Evolutionary conservation across 2,113 vertebrate species (phyloP).

Genomic region (Caranx melampygus): DNA sequence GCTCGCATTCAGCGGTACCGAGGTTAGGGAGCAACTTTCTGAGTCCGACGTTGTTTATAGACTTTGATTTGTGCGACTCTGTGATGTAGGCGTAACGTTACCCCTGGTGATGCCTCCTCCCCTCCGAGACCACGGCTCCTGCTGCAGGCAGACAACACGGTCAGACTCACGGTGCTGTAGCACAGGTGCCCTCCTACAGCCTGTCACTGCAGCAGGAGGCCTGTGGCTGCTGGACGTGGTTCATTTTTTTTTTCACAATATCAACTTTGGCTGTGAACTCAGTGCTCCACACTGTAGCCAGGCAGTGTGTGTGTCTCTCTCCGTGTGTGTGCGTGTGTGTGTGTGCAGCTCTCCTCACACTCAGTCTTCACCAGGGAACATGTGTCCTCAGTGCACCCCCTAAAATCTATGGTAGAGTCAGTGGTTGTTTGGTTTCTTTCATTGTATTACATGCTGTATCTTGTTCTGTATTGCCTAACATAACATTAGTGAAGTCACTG

Average conservation of each 20-base stretch:
- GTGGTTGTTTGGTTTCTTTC: not conserved
- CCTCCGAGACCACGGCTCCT: conserved; percentile 44
- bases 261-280: conserved; percentile 38
- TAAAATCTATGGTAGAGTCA: not conserved
- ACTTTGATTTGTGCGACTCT: conserved; percentile 76
- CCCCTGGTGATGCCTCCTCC: conserved; percentile 71
- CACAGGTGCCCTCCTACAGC: not conserved
- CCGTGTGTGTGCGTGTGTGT: not conserved
- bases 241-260: conserved; percentile 12
- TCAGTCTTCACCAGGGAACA: not conserved
- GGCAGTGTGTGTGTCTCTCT: not conserved
- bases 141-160: conserved; percentile 41
- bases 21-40: conserved; percentile 69
- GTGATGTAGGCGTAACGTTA: conserved; percentile 75
- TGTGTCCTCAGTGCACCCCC: conserved; percentile 24
- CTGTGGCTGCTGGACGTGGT: conserved; percentile 21
- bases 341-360: conserved; percentile 2
- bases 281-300: not conserved
- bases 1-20: conserved; percentile 7
- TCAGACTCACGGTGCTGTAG: not conserved
- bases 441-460: not conserved
- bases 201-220: conserved; percentile 30
- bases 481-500: not conserved
- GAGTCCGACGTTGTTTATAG: conserved; percentile 68
- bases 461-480: not conserved